Evolutionary conservation across 2,888 invertebrate genomes (phyloP).

Genomic region (Hypomecis punctinalis): DNA sequence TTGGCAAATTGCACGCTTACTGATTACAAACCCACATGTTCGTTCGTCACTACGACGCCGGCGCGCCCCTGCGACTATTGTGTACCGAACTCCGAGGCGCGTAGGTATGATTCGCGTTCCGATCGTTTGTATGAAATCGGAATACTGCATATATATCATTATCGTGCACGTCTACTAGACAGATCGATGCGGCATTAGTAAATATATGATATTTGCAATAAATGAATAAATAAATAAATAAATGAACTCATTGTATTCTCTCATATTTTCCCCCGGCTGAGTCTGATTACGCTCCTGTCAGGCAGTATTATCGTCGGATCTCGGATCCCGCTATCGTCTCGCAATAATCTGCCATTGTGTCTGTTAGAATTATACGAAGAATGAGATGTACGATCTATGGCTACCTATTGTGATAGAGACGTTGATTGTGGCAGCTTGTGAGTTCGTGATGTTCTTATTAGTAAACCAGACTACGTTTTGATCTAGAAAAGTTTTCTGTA

Average conservation of each 20-base stretch:
- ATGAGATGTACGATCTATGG: conserved; percentile 24
- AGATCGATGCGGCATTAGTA: too few relatives aligned
- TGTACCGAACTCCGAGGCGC: too few relatives aligned
- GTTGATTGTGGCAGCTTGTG: conserved; percentile 11
- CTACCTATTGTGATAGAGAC: conserved; percentile 20
- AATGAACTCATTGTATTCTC: background rate
- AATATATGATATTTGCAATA: too few relatives aligned
- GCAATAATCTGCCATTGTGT: conserved; percentile 41
- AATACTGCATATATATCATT: too few relatives aligned
- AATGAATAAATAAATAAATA: too few relatives aligned
- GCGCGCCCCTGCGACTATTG: too few relatives aligned
- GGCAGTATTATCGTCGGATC: conserved; percentile 38
- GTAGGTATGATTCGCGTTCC: too few relatives aligned
- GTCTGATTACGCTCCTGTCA: conserved; percentile 25
- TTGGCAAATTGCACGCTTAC: too few relatives aligned
- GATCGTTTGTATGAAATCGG: too few relatives aligned
- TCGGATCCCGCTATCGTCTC: conserved; percentile 34
- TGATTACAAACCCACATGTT: too few relatives aligned
- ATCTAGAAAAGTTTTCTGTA: background rate
- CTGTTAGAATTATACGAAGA: conserved; percentile 33
- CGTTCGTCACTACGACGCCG: too few relatives aligned
- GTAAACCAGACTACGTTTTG: background rate
- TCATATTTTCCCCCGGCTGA: background rate
- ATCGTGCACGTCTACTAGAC: too few relatives aligned
- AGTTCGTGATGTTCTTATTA: background rate